These are phyloP conservation scores for Pteronura brasiliensis DNA, from an alignment of 2,113 vertebrate genomes.

Conservation along the genomic window DNA sequence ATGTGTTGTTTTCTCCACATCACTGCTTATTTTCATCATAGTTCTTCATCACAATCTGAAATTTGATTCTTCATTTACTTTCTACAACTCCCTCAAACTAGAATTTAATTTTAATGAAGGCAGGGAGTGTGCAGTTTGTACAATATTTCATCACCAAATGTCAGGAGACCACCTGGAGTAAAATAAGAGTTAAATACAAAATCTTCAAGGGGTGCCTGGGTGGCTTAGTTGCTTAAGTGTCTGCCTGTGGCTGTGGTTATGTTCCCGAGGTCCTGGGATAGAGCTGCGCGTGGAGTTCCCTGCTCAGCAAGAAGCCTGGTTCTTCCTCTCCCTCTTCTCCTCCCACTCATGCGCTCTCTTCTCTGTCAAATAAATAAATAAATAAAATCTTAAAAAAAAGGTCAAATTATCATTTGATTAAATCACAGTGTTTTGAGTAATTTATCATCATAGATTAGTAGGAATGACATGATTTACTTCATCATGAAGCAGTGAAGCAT, in stretches of 20 bases:
- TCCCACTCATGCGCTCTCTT: not conserved
- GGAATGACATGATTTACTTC: not conserved
- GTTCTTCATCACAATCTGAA: not conserved
- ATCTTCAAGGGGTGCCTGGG: not conserved
- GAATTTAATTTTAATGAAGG: not conserved
- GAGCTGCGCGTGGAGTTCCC: not conserved
- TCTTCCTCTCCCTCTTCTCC: not conserved
- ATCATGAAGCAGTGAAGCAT: not conserved
- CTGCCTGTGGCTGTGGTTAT: not conserved
- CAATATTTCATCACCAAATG: not conserved
- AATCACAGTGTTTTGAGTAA: not conserved
- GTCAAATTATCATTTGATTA: not conserved
- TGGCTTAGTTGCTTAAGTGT: not conserved
- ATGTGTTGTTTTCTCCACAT: not conserved
- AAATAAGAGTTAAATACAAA: not conserved
- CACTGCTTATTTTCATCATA: not conserved
- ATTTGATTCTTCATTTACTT: not conserved
- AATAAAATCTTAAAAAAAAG: not conserved
- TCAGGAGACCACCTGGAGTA: not conserved
- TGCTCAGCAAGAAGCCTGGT: not conserved
- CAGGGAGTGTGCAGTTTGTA: not conserved
- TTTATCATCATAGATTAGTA: not conserved
- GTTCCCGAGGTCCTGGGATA: not conserved
- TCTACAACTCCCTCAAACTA: not conserved
- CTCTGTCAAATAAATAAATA: not conserved